These are phyloP conservation scores for Uria lomvia DNA, from an alignment of 2,113 vertebrate genomes.

Conservation along the genomic window DNA sequence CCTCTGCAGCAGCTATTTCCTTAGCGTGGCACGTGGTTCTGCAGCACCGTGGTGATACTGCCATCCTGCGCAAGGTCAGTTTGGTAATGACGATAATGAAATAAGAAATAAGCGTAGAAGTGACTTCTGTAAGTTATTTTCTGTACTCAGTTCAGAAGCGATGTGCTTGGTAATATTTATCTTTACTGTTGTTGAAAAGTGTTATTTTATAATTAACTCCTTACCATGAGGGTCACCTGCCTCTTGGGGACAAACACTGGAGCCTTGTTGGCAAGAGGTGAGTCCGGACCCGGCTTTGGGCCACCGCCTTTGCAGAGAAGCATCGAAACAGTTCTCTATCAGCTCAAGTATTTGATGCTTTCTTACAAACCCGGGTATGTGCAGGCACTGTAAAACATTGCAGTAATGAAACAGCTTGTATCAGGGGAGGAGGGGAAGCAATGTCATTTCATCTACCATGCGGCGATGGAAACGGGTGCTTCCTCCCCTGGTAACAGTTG, in stretches of 20 bases:
- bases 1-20: not conserved
- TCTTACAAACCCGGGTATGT: not conserved
- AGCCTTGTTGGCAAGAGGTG: not conserved
- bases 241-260: not conserved
- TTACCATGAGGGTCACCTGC: not conserved
- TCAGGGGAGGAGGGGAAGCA: not conserved
- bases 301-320: not conserved
- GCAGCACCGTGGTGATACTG: not conserved
- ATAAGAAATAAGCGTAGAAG: not conserved
- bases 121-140: not conserved
- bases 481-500: not conserved
- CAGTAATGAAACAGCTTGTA: not conserved
- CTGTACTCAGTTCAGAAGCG: not conserved
- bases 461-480: not conserved
- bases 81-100: not conserved
- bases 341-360: not conserved
- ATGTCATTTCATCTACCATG: rapidly evolving
- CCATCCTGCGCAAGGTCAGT: not conserved
- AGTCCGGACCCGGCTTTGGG: not conserved
- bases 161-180: not conserved
- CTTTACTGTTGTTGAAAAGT: not conserved
- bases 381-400: not conserved
- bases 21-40: rapidly evolving
- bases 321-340: not conserved
- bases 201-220: not conserved